These are phyloP conservation scores for Lepidostoma basale DNA, from an alignment of 1,140 invertebrate species.

Conservation along the genomic window DNA sequence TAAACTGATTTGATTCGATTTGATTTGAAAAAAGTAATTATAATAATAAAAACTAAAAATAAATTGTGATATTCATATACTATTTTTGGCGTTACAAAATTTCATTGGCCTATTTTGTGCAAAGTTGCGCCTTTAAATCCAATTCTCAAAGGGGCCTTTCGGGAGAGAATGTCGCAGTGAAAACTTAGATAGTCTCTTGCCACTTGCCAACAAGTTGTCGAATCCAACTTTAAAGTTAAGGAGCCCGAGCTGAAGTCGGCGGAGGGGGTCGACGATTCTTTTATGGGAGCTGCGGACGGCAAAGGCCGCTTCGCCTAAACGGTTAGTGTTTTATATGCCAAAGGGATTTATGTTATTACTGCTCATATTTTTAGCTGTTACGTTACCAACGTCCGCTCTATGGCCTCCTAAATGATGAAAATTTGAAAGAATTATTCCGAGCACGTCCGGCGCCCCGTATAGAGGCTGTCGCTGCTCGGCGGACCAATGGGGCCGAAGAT, in stretches of 20 bases:
- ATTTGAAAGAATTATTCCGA: constrained; percentile 55
- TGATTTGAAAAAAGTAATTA: too few relatives aligned
- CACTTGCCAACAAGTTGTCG: constrained; percentile 20
- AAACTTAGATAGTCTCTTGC: too few relatives aligned
- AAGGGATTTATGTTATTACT: constrained; percentile 63
- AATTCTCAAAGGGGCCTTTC: too few relatives aligned
- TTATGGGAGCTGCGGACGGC: constrained; percentile 1
- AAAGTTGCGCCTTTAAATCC: too few relatives aligned
- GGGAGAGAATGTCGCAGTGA: too few relatives aligned
- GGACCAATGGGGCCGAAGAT: constrained; percentile 36
- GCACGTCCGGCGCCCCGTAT: constrained; percentile 55
- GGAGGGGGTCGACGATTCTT: constrained; percentile 7
- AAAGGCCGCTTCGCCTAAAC: constrained; percentile 50
- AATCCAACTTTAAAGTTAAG: constrained; percentile 42
- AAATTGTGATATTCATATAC: too few relatives aligned
- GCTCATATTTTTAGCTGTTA: constrained; percentile 58
- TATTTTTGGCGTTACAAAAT: too few relatives aligned
- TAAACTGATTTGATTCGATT: too few relatives aligned
- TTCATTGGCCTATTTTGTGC: too few relatives aligned
- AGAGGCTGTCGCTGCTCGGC: constrained; percentile 21
- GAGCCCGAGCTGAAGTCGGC: constrained; percentile 8
- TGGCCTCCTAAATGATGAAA: constrained; percentile 56
- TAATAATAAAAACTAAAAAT: too few relatives aligned
- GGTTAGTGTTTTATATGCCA: constrained; percentile 64
- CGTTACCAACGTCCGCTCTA: constrained; percentile 38